A percentile compares a stretch with the other conserved stretches of the same genome.
phyloP scores from a whole-genome alignment of 2,797 vertebrate genomes.

The Clamator glandarius region DNA sequence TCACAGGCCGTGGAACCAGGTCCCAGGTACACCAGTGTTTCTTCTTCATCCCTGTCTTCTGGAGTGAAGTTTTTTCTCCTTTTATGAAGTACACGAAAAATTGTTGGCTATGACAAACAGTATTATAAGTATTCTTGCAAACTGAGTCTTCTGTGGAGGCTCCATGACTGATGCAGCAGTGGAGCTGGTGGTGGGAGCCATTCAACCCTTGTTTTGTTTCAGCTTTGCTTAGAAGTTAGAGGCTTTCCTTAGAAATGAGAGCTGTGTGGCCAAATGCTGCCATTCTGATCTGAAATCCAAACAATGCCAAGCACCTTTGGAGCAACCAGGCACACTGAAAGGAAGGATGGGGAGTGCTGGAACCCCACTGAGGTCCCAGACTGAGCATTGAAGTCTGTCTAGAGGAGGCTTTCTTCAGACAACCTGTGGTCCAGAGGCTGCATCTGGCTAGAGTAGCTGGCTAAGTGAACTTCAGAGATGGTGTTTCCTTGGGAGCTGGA shows the following conservation, averaged over 20 bases:
- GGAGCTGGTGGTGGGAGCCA: not conserved
- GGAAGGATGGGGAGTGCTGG: not conserved
- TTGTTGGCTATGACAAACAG: not conserved
- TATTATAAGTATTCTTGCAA: not conserved
- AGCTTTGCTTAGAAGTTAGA: not conserved
- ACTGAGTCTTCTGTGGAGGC: not conserved
- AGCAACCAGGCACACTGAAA: not conserved
- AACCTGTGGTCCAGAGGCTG: not conserved
- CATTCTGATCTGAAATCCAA: not conserved
- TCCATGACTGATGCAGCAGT: accelerated
- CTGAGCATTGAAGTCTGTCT: not conserved
- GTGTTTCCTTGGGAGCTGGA: not conserved
- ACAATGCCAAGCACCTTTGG: not conserved
- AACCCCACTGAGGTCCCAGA: not conserved
- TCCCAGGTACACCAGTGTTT: not conserved
- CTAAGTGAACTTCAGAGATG: not conserved
- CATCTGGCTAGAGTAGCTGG: accelerated
- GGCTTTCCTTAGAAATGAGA: not conserved
- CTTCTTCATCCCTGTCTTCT: not conserved
- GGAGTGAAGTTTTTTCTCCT: not conserved
- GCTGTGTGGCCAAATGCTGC: not conserved
- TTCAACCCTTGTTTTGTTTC: not conserved
- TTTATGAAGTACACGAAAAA: not conserved
- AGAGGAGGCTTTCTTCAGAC: not conserved
- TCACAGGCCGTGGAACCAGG: not conserved